Percentiles rank a stretch among this genome's conserved stretches.
Conservation (phyloP, 2,113 vertebrate species). For the Salvelinus alpinus region DNA sequence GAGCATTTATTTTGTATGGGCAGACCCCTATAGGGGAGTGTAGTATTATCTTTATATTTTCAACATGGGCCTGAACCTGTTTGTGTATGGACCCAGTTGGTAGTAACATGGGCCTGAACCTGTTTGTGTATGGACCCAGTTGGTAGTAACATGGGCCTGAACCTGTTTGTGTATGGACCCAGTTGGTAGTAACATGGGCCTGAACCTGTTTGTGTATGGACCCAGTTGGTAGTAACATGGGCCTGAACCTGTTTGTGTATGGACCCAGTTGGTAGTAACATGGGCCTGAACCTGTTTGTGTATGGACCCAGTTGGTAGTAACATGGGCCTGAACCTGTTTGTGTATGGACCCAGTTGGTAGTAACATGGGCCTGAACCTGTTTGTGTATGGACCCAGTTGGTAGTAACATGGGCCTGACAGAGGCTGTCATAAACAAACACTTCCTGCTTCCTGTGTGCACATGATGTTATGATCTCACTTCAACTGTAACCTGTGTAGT, state of each 20-base stretch:
- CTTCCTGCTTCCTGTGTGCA: constrained; percentile 43
- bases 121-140: no score
- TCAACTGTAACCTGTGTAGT: neutral
- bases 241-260: constrained; percentile 40
- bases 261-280: no score
- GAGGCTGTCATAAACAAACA: constrained; percentile 32
- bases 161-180: no score
- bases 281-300: constrained; percentile 30
- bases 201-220: no score
- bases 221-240: constrained; percentile 20
- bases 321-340: constrained; percentile 24
- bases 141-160: constrained; percentile 22
- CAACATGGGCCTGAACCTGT: constrained; percentile 5
- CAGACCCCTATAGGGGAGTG: neutral
- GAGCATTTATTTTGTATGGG: neutral
- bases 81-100: constrained; percentile 41
- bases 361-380: neutral
- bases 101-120: constrained; percentile 23
- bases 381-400: constrained; percentile 44
- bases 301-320: no score
- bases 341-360: no score
- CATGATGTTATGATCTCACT: constrained; percentile 16
- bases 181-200: constrained; percentile 23
- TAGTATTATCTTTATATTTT: constrained; percentile 15
- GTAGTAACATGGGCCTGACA: constrained; percentile 23